Base-by-base conservation (phyloP, 1,140 invertebrate genomes). In the Melitaea cinxia region DNA sequence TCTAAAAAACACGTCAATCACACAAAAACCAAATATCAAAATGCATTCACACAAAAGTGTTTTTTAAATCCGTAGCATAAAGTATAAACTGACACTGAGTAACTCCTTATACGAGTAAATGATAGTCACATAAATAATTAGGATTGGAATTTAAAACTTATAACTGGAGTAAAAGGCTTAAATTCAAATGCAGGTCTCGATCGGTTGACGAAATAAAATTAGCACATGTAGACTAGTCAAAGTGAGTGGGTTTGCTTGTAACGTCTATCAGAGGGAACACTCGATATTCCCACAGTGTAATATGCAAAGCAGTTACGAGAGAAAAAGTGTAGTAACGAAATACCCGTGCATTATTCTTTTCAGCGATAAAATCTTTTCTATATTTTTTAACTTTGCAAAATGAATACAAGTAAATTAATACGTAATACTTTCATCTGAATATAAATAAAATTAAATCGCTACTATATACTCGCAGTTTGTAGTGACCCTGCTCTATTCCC, bases 161-260 rank as follows among this genome's bases (percentile, higher is more conserved):
- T 28, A 4, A 3, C 30, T 12, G 37, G 2, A 0, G 0, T 1
- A 23, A 4, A 55, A 55, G 35, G 53, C 14, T 35, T 24, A 24
- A 55, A 39, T 14, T 23, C 7, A 15, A 5, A 7, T 54, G 17
- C 2, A 17, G 15, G 5, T 15, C 1, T 39, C 19, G 4, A 12
- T 55, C 49, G 17, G 28, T 17, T 39, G 35, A 50, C 42, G 42
- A 4, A 47, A 47, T 47, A 47, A 47, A 23, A 47, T 14, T 47
- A 47, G 58, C 28, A 45, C 42, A 30, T 23, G 39, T 56, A 56
- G 28, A 49, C 39, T 64, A 50, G 56, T 58, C 35, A 54, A 52
- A 47, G 56, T 72, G 74, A 80, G 81, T 78, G 77, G 56, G 66
- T 83, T 80, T 78, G 65, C 75, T 77, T 85, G 81, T 82, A 79